These are phyloP conservation scores for Aphidius ervi DNA, from an alignment of 1,140 invertebrate species.

Conservation along the genomic window DNA sequence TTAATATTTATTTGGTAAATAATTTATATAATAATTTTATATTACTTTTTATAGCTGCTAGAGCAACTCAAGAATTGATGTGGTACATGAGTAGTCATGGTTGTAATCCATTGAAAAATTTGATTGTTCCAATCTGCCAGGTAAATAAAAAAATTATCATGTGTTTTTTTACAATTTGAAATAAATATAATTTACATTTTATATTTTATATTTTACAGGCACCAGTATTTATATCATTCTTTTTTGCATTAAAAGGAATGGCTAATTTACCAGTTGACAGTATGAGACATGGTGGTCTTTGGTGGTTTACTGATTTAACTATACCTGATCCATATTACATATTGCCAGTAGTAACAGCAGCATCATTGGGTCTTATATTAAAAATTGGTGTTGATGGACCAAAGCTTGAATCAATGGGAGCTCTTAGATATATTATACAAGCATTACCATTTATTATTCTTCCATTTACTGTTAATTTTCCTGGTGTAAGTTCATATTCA, in stretches of 20 bases:
- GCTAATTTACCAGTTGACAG: constrained; percentile 82
- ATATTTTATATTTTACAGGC: constrained; percentile 55
- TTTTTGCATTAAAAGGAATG: constrained; percentile 80
- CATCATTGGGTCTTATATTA: constrained; percentile 75
- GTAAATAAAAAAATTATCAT: constrained; percentile 44
- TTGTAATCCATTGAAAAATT: constrained; percentile 75
- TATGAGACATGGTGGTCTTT: constrained; percentile 81
- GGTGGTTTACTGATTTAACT: constrained; percentile 92
- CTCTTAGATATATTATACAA: constrained; percentile 71
- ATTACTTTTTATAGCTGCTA: constrained; percentile 53
- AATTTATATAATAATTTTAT: not conserved
- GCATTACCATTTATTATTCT: constrained; percentile 77
- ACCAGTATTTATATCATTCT: constrained; percentile 89
- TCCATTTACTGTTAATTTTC: constrained; percentile 83
- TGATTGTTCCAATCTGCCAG: constrained; percentile 78
- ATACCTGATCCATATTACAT: constrained; percentile 84
- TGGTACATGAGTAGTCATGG: constrained; percentile 76
- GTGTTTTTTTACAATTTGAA: constrained; percentile 1
- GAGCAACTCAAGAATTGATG: constrained; percentile 70
- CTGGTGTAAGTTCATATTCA: constrained; percentile 60
- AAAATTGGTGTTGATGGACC: constrained; percentile 80
- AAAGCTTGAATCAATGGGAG: constrained; percentile 60
- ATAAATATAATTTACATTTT: constrained; percentile 8
- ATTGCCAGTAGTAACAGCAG: constrained; percentile 79
- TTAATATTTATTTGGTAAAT: constrained; percentile 9